Conservation (phyloP, 2,888 invertebrate species). For the Uloborus plumipes region DNA sequence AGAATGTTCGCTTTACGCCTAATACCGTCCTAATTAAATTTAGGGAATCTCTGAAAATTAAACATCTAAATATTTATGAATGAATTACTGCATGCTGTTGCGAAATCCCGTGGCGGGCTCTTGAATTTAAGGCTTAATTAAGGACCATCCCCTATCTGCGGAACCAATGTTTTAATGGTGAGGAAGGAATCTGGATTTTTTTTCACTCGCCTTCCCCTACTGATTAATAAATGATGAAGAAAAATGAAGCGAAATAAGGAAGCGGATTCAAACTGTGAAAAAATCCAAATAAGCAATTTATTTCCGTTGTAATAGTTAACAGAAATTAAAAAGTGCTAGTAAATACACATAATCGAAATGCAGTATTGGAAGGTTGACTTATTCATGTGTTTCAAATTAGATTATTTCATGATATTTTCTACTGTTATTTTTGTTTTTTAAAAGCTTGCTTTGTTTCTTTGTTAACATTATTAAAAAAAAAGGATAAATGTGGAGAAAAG, state of each 20-base stretch:
- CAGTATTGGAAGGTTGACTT: too few relatives aligned
- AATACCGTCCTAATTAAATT: constrained; percentile 54
- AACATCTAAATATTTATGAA: constrained; percentile 55
- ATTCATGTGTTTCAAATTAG: too few relatives aligned
- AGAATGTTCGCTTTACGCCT: constrained; percentile 36
- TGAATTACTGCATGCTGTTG: constrained; percentile 21
- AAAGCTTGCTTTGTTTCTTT: too few relatives aligned
- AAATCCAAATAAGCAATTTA: constrained; percentile 5
- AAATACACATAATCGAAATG: too few relatives aligned
- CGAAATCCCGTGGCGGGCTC: constrained; percentile 19
- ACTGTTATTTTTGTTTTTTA: too few relatives aligned
- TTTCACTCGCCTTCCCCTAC: background rate
- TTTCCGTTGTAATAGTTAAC: constrained; percentile 10
- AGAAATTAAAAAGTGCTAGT: background rate
- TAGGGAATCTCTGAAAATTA: constrained; percentile 57
- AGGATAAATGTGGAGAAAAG: too few relatives aligned
- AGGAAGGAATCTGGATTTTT: constrained; percentile 15
- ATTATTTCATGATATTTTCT: too few relatives aligned
- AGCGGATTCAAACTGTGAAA: background rate
- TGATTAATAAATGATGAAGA: constrained; percentile 42
- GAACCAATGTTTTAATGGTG: constrained; percentile 27
- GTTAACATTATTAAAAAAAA: too few relatives aligned
- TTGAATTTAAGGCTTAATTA: constrained; percentile 53
- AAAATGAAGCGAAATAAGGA: constrained; percentile 1
- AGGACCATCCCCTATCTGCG: constrained; percentile 13